Evolutionary conservation across 2,113 vertebrate species (phyloP), one percentile per base, ranked within the genome.

Genomic region (Dryoscopus gambensis): DNA sequence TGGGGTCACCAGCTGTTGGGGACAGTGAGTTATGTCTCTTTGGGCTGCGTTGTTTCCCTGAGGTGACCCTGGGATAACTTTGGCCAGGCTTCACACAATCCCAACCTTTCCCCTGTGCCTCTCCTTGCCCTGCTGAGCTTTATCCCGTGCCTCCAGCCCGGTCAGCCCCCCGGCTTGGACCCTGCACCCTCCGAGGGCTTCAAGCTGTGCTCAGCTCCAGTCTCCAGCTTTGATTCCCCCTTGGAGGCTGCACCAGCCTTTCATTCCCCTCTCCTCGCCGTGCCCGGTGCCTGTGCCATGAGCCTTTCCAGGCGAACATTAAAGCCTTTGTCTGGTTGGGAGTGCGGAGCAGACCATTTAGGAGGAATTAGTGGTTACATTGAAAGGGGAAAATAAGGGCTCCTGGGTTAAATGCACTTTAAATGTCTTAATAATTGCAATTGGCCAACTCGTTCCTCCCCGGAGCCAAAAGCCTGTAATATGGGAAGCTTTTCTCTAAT

Each of bases 361-460:
- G 93, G 84, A 94, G 95, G 93, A 87, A 92, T 96, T 92, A 95
- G 97, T 84, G 93, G 95, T 94, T 94, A 90, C 87, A 88, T 71
- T 62, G 96, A 97, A 94, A 96, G 77, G 90, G 96, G 92, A 91
- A 89, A 94, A 93, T 95, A 90, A 95, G 92, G 94, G 95, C 80
- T 92, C 79, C 77, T 71, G 94, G 96, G 97, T 97, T 96, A 97
- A 97, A 97, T 65, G 95, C 90, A 84, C 97, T 97, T 96, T 94
- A 97, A 97, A 97, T 96, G 96, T 97, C 96, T 97, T 97, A 96
- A 97, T 97, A 97, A 97, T 97, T 96, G 94, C 93, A 92, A 96
- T 92, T 97, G 96, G 94, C 97, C 92, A 93, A 96, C 90, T 92
- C 5, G 65, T 93, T 96, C 96, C 95, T 96, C 93, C 95, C 95